These are phyloP conservation scores for Lasioglossum marginatum DNA, from an alignment of 2,888 invertebrate species.

Conservation along the genomic window DNA sequence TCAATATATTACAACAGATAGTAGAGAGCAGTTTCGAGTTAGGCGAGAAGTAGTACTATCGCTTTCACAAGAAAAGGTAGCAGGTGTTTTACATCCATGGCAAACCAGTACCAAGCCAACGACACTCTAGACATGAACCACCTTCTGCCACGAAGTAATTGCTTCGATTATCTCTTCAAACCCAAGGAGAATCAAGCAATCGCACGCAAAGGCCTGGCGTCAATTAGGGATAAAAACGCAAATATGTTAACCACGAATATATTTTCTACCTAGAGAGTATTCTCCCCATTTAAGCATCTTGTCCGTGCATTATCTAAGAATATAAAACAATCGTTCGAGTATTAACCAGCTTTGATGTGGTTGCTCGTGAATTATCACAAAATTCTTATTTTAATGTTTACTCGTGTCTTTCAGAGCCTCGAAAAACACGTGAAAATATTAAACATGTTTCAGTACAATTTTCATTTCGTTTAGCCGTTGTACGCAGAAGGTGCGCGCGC, in stretches of 20 bases:
- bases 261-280: background rate
- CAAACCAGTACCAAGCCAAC: slow-evolving; percentile 24
- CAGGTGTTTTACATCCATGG: slow-evolving; percentile 42
- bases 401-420: background rate
- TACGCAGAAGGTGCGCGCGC: background rate
- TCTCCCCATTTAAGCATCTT: background rate
- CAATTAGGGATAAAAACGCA: slow-evolving; percentile 34
- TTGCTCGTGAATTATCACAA: background rate
- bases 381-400: background rate
- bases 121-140: slow-evolving; percentile 45
- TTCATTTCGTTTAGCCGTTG: too few species aligned
- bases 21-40: background rate
- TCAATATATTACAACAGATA: background rate
- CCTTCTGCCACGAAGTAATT: slow-evolving; percentile 53
- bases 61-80: slow-evolving; percentile 15
- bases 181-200: slow-evolving; percentile 48
- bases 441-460: background rate
- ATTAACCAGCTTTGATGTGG: background rate
- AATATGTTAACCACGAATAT: slow-evolving; percentile 37
- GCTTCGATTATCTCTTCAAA: slow-evolving; percentile 59
- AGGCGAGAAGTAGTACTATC: background rate
- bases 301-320: background rate
- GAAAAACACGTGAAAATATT: background rate
- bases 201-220: slow-evolving; percentile 57
- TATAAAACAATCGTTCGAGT: background rate